Base-by-base conservation (phyloP, 1,140 invertebrate species). In the Drosophila subpulchrella region DNA sequence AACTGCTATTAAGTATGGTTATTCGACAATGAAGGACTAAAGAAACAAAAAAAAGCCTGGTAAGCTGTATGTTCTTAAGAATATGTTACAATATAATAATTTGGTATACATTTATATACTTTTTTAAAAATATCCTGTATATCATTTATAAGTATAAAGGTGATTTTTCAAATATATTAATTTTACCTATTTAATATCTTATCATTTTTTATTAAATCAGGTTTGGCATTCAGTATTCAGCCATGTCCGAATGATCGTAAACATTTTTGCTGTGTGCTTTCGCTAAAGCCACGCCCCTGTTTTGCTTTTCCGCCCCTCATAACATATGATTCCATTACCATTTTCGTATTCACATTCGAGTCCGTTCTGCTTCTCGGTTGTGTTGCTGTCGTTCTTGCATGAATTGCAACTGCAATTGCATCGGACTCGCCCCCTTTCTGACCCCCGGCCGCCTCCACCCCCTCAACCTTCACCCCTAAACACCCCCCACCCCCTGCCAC, bases 251-350 rank as follows among this genome's bases (percentile, higher is more conserved):
- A 8, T 44, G 10, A 44, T 20, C 7, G 42, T 44, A 15, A 15
- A 5, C 36, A 20, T 8, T 41, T 59, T 42, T 34, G 10, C 17
- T 24, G 54, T 62, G 54, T 53, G 15, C 32, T n/a, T 17, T 20
- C 4, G 6, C 12, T 36, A 5, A 10, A 4, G 11, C 27, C 59
- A 66, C 73, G 59, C 42, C 70, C 34, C 34, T 17, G 39, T 42
- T 41, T 58, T 32, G 30, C 30, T 27, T 61, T 54, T 15, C 15
- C 30, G 17, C 17, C 38, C 58, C 73, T 20, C 57, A 73, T 73
- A 77, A 77, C 79, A 82, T 78, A 82, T 82, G 79, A 82, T 82
- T 63, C 67, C 62, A 74, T 78, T 63, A 62, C 57, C 61, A 81
- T 67, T 81, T 51, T 46, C n/a, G 65, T 68, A 73, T 72, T 72